Conservation (phyloP, 1,140 invertebrate genomes). For the Drosophila carrolli region DNA sequence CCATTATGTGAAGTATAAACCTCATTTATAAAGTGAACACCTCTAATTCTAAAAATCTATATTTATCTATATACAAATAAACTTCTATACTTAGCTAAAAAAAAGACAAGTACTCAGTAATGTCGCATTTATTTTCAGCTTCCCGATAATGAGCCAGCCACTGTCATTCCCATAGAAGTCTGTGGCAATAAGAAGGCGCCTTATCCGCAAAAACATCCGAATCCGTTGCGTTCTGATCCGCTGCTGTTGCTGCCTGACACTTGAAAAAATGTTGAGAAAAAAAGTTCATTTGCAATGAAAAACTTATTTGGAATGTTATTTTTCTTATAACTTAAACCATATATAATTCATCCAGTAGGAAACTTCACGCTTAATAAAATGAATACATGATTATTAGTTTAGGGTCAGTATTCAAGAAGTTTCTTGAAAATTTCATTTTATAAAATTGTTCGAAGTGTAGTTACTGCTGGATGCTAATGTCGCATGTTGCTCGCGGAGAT, state of each 20-base stretch:
- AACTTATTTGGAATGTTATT: no score
- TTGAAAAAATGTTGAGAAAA: neutral
- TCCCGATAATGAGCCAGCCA: slow-evolving; percentile 39
- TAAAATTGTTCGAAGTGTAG: neutral
- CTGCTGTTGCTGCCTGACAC: slow-evolving; percentile 5
- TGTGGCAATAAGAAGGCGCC: slow-evolving; percentile 35
- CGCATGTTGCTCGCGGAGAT: slow-evolving; percentile 28
- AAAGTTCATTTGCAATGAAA: no score
- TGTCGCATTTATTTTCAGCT: slow-evolving; percentile 38
- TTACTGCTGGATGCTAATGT: slow-evolving; percentile 23
- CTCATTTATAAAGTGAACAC: neutral
- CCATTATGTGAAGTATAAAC: neutral
- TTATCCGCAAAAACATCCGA: slow-evolving; percentile 68
- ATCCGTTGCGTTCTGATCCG: slow-evolving; percentile 22
- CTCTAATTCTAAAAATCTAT: neutral
- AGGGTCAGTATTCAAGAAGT: no score
- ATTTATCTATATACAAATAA: neutral
- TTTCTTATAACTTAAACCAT: no score
- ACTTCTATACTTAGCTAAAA: slow-evolving; percentile 9
- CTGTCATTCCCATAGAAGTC: slow-evolving; percentile 37
- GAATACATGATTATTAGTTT: no score
- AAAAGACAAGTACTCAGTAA: slow-evolving; percentile 25
- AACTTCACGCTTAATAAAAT: no score
- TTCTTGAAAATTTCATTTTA: neutral
- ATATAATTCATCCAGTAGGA: no score